Percentiles rank a stretch among this genome's conserved stretches.
These are phyloP conservation scores for Thecocarcelia acutangulata DNA, from an alignment of 2,888 invertebrate genomes.

Conservation along the genomic window DNA sequence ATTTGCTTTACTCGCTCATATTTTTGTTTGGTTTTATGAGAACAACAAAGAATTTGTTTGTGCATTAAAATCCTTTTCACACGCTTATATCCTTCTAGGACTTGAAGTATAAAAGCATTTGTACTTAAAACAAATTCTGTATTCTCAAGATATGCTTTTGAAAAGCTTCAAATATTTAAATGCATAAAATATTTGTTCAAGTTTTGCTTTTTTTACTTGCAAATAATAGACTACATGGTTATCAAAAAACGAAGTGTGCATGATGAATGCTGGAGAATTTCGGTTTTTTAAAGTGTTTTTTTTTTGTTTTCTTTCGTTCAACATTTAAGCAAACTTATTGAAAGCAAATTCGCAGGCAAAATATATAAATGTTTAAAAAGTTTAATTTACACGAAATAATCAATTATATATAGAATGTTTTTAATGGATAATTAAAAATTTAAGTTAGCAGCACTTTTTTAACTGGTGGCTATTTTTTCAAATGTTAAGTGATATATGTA, in stretches of 20 bases:
- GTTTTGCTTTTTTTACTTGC: neutral
- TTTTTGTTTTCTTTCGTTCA: too few species aligned
- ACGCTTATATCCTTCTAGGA: conserved; percentile 10
- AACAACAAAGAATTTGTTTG: neutral
- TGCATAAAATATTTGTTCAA: conserved; percentile 22
- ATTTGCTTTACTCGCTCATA: neutral
- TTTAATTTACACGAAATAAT: too few species aligned
- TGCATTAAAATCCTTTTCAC: conserved; percentile 21
- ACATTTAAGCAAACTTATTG: too few species aligned
- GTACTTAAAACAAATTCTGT: conserved; percentile 31
- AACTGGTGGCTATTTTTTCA: too few species aligned
- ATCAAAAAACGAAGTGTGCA: neutral
- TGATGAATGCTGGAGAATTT: too few species aligned
- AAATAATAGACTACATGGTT: neutral
- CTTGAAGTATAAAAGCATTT: conserved; percentile 33
- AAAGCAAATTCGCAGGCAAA: too few species aligned
- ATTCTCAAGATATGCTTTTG: conserved; percentile 17
- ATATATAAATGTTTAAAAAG: too few species aligned
- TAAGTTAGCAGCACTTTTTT: too few species aligned
- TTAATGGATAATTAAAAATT: too few species aligned
- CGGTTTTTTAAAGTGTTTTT: too few species aligned
- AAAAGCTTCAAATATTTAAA: conserved; percentile 9
- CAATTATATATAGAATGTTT: too few species aligned
- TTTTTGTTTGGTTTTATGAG: neutral
- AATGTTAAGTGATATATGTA: too few species aligned